These are phyloP conservation scores for Aphidius ervi DNA, from an alignment of 1,140 invertebrate species.

Conservation along the genomic window DNA sequence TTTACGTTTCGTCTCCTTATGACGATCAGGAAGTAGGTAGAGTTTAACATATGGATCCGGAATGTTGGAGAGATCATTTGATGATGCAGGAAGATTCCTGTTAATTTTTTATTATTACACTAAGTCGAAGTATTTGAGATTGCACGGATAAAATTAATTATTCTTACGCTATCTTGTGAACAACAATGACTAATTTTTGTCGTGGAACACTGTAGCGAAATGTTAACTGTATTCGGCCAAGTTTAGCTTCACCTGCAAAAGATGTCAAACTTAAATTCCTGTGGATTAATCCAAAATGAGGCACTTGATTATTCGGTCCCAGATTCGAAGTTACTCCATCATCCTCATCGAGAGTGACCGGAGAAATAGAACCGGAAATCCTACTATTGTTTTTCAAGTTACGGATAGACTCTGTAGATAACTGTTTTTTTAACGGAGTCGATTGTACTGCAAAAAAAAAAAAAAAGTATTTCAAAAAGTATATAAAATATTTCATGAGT, in stretches of 20 bases:
- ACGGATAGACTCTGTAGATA: conserved; percentile 45
- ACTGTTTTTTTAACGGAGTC: conserved; percentile 43
- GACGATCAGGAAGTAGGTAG: conserved; percentile 82
- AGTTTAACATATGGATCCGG: conserved; percentile 94
- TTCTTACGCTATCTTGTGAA: conserved; percentile 84
- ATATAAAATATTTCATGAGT: not conserved
- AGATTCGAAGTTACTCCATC: conserved; percentile 35
- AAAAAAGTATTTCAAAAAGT: not conserved
- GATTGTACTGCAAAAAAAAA: conserved; percentile 35
- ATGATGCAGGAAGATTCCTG: conserved; percentile 72
- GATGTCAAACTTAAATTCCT: conserved; percentile 53
- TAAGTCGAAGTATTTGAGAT: not conserved
- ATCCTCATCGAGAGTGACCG: conserved; percentile 26
- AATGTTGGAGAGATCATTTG: conserved; percentile 78
- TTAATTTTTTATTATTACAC: conserved; percentile 25
- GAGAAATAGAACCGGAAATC: conserved; percentile 30
- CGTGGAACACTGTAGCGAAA: conserved; percentile 79
- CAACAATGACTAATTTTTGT: conserved; percentile 74
- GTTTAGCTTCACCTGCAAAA: conserved; percentile 63
- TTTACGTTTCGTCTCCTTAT: conserved; percentile 86
- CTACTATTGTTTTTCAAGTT: conserved; percentile 41
- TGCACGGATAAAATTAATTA: conserved; percentile 16
- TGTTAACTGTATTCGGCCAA: conserved; percentile 80
- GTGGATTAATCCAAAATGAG: conserved; percentile 37
- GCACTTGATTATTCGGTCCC: conserved; percentile 29